phyloP scores from a whole-genome alignment of 2,888 invertebrate genomes.

The Machimus atricapillus region DNA sequence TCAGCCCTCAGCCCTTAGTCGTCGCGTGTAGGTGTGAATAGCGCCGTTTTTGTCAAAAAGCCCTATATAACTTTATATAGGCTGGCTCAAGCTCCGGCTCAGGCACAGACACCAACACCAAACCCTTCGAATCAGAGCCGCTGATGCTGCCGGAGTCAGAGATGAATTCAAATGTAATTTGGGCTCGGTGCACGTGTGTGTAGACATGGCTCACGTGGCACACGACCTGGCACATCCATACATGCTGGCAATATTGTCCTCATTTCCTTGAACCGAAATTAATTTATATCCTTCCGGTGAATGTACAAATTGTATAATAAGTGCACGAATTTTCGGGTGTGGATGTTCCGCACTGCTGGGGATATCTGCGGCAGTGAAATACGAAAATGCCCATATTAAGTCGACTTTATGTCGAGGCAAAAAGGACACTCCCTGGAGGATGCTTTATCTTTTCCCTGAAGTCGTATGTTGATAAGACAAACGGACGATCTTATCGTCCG shows the following conservation, averaged over 20 bases:
- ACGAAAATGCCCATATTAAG: slow-evolving; percentile 7
- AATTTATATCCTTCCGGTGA: slow-evolving; percentile 43
- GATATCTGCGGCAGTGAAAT: background rate
- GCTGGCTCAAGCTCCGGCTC: background rate
- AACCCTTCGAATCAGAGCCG: background rate
- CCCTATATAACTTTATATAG: background rate
- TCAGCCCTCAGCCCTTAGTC: background rate
- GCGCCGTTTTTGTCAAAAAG: background rate
- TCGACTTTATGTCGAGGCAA: background rate
- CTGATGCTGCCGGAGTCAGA: slow-evolving; percentile 18
- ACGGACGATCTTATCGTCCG: background rate
- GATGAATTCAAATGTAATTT: slow-evolving; percentile 42
- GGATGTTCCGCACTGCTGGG: background rate
- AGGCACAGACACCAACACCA: background rate
- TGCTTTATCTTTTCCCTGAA: background rate
- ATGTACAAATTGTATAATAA: slow-evolving; percentile 41
- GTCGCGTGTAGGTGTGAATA: slow-evolving; percentile 34
- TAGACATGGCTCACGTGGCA: background rate
- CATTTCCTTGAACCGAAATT: slow-evolving; percentile 45
- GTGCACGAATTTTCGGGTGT: slow-evolving; percentile 5
- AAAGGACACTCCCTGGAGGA: background rate
- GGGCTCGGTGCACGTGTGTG: slow-evolving; percentile 2
- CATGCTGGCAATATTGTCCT: slow-evolving; percentile 41
- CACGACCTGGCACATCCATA: slow-evolving; percentile 3
- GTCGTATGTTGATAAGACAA: slow-evolving; percentile 2